Evolutionary conservation across 2,797 vertebrate species (phyloP), one percentile per base, ranked within the genome.

Genomic region (Thalassophryne amazonica): DNA sequence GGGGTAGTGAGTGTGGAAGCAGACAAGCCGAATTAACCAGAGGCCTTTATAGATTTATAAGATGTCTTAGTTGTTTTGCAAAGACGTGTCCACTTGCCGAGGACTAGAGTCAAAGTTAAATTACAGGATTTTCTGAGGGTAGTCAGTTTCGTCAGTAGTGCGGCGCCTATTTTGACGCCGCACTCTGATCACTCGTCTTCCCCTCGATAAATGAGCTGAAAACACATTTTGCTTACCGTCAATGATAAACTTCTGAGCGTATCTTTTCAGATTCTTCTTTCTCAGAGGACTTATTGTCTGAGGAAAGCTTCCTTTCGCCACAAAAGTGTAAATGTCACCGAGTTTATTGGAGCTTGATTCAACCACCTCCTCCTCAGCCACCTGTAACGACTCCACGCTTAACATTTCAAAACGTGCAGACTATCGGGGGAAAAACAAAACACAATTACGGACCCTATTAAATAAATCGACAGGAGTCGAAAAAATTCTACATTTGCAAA

Each of bases 261-360:
- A 95, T 88, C 94, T 84, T 66, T 91, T 93, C 1, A 95, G 88
- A 47, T 94, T 95, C 69, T 95, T 95, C 81, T 90, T 93, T 13
- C 91, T 81, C 62, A 93, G 78, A 24, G 92, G 89, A 50, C 90
- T 90, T 88, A 93, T 93, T 3, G 88, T 79, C 34, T 91, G 86
- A 1, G 94, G 94, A 57, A 94, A 95, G 59, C 86, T 86, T 27
- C 94, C 94, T 39, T 94, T 91, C 2, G 93, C 83, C 51, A 96
- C 87, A 42, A 94, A 90, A 5, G 89, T 87, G 85, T 93, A 94
- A 23, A 96, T 93, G 40, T 94, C 94, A 10, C 91, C 90, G 45
- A 94, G 86, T 56, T 81, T 86, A 20, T 65, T 84, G 36, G 76
- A 78, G 60, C 73, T 77, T 45, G 91, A 92, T 11, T 93, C 83